Conservation (phyloP, 2,797 vertebrate species). For the Menidia menidia region DNA sequence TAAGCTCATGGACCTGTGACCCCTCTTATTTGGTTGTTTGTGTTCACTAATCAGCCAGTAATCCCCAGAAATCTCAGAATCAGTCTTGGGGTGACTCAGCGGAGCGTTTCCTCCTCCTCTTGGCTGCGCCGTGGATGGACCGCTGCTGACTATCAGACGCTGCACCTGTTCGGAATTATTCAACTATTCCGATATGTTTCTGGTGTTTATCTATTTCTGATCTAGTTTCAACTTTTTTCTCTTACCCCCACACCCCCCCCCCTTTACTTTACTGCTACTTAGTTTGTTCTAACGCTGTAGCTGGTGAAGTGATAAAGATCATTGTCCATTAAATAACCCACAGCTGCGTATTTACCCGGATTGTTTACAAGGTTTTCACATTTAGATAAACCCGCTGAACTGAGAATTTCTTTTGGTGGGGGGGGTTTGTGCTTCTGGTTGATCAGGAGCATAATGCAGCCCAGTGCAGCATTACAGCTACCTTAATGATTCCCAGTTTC, state of each 20-base stretch:
- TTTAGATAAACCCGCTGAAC: too few relatives aligned
- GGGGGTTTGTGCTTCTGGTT: too few relatives aligned
- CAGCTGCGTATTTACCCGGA: too few relatives aligned
- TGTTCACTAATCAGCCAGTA: constrained; percentile 70
- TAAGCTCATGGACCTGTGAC: constrained; percentile 59
- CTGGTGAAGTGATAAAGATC: background rate
- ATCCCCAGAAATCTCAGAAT: constrained; percentile 68
- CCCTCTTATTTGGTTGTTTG: constrained; percentile 68
- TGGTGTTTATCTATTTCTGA: background rate
- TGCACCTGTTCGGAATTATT: constrained; percentile 8
- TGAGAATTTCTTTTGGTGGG: too few relatives aligned
- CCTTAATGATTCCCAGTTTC: background rate
- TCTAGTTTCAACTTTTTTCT: too few relatives aligned
- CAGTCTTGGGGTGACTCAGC: constrained; percentile 45
- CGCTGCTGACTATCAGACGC: constrained; percentile 4
- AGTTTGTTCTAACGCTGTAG: background rate
- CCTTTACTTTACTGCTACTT: background rate
- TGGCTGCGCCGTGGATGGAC: constrained; percentile 35
- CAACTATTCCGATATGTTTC: background rate
- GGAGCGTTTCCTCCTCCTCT: constrained; percentile 20
- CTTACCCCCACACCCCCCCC: too few relatives aligned
- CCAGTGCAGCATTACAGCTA: background rate
- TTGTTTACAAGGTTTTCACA: too few relatives aligned
- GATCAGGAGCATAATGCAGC: background rate
- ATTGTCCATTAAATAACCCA: too few relatives aligned